Conservation (phyloP, 2,113 vertebrate genomes). For the Gobio gobio region DNA sequence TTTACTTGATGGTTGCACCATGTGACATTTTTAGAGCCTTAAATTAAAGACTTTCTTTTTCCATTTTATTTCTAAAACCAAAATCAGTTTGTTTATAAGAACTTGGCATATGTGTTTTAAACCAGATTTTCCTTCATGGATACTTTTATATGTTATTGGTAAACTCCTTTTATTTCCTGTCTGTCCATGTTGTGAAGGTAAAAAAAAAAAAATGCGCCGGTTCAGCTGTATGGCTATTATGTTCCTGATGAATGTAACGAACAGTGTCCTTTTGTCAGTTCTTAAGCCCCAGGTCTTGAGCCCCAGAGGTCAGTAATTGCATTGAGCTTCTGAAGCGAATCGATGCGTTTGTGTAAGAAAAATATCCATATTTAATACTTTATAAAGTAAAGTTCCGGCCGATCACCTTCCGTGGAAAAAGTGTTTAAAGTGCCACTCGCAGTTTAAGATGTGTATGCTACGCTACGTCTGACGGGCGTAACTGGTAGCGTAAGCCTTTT, state of each 20-base stretch:
- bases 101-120: not conserved
- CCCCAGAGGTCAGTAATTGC: slow-evolving; percentile 67
- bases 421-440: too few species aligned
- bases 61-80: not conserved
- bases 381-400: too few species aligned
- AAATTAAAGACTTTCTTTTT: not conserved
- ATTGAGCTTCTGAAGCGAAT: slow-evolving; percentile 63
- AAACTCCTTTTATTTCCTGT: not conserved
- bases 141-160: not conserved
- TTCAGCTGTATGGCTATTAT: slow-evolving; percentile 56
- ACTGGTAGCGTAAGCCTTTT: too few species aligned
- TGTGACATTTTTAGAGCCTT: not conserved
- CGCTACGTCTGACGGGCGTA: too few species aligned
- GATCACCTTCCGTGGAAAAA: too few species aligned
- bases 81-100: not conserved
- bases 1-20: not conserved
- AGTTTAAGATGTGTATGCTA: too few species aligned
- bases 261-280: slow-evolving; percentile 64
- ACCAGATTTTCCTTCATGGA: not conserved
- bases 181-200: not conserved
- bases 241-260: slow-evolving; percentile 71
- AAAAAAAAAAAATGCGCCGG: slow-evolving; percentile 7
- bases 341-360: too few species aligned
- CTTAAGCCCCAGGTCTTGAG: slow-evolving; percentile 65
- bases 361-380: too few species aligned